These are phyloP conservation scores for Anoplolepis gracilipes DNA, from an alignment of 1,140 invertebrate species.

Conservation along the genomic window DNA sequence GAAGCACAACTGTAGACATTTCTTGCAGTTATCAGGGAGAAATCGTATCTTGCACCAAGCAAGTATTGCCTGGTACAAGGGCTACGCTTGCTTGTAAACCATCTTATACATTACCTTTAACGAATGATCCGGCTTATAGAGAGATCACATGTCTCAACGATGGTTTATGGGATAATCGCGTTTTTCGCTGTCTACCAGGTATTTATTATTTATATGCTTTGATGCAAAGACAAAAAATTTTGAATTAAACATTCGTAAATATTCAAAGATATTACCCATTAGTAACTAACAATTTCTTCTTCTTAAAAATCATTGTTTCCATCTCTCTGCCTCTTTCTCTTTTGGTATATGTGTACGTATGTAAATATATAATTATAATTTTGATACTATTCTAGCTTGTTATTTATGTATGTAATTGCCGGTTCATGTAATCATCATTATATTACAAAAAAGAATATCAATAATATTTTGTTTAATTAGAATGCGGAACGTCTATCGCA, in stretches of 20 bases:
- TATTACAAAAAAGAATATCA: neutral
- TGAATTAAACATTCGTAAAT: too few relatives aligned
- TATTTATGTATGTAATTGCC: too few relatives aligned
- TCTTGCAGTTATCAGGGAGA: constrained; percentile 63
- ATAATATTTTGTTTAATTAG: constrained; percentile 71
- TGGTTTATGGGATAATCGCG: constrained; percentile 66
- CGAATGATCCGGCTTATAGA: constrained; percentile 71
- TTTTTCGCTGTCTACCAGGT: constrained; percentile 74
- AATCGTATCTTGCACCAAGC: constrained; percentile 63
- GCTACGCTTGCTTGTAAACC: constrained; percentile 72
- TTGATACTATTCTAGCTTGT: too few relatives aligned
- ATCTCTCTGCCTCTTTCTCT: too few relatives aligned
- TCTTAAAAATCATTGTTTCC: too few relatives aligned
- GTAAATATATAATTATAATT: too few relatives aligned
- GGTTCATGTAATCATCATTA: too few relatives aligned
- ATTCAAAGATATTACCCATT: too few relatives aligned
- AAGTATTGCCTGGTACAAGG: constrained; percentile 65
- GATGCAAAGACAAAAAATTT: too few relatives aligned
- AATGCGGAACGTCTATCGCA: constrained; percentile 81
- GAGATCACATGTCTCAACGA: constrained; percentile 67
- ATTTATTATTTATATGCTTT: neutral
- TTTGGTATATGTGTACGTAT: too few relatives aligned
- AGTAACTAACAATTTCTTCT: too few relatives aligned
- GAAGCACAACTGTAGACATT: constrained; percentile 68
- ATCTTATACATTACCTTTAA: constrained; percentile 71